A percentile compares a stretch with the other conserved stretches of the same genome.
Evolutionary conservation across 2,888 invertebrate genomes (phyloP).

Genomic region (Mythimna pallens): DNA sequence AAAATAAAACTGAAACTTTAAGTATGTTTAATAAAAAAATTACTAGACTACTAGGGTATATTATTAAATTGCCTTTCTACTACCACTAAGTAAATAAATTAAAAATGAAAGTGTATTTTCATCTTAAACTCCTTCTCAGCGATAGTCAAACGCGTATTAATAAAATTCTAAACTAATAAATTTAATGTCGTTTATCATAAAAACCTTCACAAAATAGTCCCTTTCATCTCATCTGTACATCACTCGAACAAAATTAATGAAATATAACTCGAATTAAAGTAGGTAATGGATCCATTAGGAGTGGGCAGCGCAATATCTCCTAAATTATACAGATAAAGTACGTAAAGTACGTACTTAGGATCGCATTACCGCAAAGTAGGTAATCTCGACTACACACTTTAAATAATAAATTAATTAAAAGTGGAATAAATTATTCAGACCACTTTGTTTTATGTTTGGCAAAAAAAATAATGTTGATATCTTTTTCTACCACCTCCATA

Average conservation of each 20-base stretch:
- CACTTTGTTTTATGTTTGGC: neutral
- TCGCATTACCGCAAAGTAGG: slow-evolving; percentile 3
- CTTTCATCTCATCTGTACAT: slow-evolving; percentile 4
- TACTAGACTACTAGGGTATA: no score
- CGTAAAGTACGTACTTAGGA: neutral
- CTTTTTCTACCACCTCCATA: neutral
- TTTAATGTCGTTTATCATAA: no score
- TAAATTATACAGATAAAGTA: slow-evolving; percentile 17
- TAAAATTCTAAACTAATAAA: neutral
- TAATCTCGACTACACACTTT: slow-evolving; percentile 8
- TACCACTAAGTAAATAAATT: no score
- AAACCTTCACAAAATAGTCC: neutral
- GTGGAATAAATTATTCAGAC: neutral
- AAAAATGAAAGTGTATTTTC: no score
- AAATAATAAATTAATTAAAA: slow-evolving; percentile 10
- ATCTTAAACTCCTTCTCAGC: no score
- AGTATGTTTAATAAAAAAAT: no score
- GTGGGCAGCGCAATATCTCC: slow-evolving; percentile 2
- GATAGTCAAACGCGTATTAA: no score
- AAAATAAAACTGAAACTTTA: no score
- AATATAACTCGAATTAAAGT: slow-evolving; percentile 4
- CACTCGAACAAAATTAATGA: slow-evolving; percentile 9
- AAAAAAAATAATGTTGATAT: neutral
- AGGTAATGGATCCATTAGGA: slow-evolving; percentile 32
- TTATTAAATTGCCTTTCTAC: no score